These are phyloP conservation scores for Trissoscelio sp. DNA, from an alignment of 2,888 invertebrate species.

Conservation along the genomic window DNA sequence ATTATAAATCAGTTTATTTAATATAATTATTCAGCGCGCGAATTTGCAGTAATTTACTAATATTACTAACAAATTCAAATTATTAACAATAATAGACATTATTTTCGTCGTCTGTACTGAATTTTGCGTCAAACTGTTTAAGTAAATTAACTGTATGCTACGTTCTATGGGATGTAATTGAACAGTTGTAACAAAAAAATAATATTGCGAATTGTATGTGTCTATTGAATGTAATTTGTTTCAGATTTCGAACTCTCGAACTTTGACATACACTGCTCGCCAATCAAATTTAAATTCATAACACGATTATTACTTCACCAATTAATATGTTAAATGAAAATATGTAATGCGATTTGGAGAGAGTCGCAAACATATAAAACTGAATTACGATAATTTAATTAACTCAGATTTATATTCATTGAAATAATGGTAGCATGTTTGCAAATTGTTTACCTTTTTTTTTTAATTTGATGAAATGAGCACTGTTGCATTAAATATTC, in stretches of 20 bases:
- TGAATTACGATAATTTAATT: slow-evolving; percentile 3
- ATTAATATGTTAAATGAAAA: slow-evolving; percentile 29
- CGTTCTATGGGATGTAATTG: no score
- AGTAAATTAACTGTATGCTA: no score
- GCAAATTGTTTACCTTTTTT: slow-evolving; percentile 19
- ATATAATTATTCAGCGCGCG: no score
- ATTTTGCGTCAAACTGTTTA: no score
- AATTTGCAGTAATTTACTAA: no score
- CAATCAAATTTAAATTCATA: slow-evolving; percentile 34
- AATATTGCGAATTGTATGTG: background rate
- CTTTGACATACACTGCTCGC: background rate
- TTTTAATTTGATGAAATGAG: slow-evolving; percentile 5
- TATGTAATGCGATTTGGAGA: slow-evolving; percentile 1
- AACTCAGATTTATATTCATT: background rate
- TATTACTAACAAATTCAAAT: no score
- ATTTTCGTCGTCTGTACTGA: no score
- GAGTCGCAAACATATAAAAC: background rate
- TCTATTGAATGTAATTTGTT: background rate
- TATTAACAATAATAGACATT: no score
- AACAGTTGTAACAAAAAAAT: no score
- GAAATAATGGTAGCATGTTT: background rate
- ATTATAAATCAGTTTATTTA: no score
- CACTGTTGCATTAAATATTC: background rate
- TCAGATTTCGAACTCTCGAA: background rate
- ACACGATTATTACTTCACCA: slow-evolving; percentile 9